Base-by-base conservation (phyloP, 2,888 invertebrate genomes). In the Drosophila diplacantha region DNA sequence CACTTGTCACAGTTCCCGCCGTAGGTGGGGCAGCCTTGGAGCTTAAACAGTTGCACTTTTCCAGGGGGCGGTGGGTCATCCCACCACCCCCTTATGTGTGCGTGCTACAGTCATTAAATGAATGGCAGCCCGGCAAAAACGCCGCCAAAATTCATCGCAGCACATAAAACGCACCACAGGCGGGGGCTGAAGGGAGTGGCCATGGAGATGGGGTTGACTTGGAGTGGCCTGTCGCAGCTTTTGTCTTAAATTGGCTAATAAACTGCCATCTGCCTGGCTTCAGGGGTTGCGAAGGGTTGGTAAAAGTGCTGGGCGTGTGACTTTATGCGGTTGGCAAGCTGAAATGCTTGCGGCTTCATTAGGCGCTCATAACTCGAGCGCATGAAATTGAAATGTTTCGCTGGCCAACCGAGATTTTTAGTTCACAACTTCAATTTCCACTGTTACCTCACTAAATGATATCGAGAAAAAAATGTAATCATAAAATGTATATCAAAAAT, bases 301-400 rank as follows among this genome's bases (percentile, higher is more conserved):
- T 1, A 3, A 31, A 31, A 46, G 29, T 14, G 29, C 44, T 14
- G 20, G 20, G 70, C 79, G 71, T 78, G 75, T 64, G 66, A 69
- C 61, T 66, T 71, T 55, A 58, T 74, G 63, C 51, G 72, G 64
- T 62, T 65, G 68, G 67, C 41, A 62, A 69, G 60, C 67, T 62
- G 35, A 81, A 83, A 78, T 81, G 75, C 81, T 66, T 78, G 83
- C 71, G 81, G 83, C 81, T 83, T 78, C 75, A 78, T 83, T 81
- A 78, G 71, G 79, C 65, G 61, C 72, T 71, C 83, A 78, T 83
- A 78, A 69, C 73, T 69, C 65, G 75, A 78, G 69, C 68, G 58
- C 65, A 75, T 73, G 65, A 78, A 78, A 73, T 73, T 78, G 71
- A 78, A 78, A 69, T 67, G 54, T 59, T 64, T 59, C 35, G 22